Base-by-base conservation (phyloP, 2,888 invertebrate species). In the Apodemia duryi region DNA sequence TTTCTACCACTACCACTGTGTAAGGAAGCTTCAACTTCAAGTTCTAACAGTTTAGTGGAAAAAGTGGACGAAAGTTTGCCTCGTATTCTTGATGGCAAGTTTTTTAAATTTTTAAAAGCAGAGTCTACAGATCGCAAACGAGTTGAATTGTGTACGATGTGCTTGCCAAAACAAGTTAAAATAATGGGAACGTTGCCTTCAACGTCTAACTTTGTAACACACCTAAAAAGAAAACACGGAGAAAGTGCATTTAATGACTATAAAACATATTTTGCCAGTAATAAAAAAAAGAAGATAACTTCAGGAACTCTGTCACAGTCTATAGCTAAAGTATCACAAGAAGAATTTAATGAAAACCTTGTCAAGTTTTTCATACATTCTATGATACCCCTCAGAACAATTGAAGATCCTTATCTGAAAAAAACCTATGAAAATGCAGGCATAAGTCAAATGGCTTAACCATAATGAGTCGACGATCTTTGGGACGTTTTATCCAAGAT, bases 141-240 rank as follows among this genome's bases (percentile, higher is more conserved):
- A 62, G 65, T 65, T 38, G 67, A 43, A 46, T 41, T 63, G 38
- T 67, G 67, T 63, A 28, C n/a, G 29, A 61, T 49, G 13, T 65
- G 65, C 49, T 63, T 9, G 49, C 67, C 67, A 63, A 67, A 69
- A 64, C 49, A 64, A 63, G 64, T 67, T 11, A 67, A 61, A 69
- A 66, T 67, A 52, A 46, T 35, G 41, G 68, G 68, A 62, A 65
- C 64, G 63, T 49, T 66, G 32, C 62, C 65, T 66, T 66, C 61
- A 5, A 67, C 67, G 57, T 69, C 69, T 11, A 66, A 68, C 63
- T 68, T 68, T 66, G 63, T 66, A 38, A 68, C 62, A 52, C 66
- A 68, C 41, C 68, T 68, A 21, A 66, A 68, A 64, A 61, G 68
- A 66, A 68, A 29, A 65, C 68, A 68, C 28, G 66, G 66, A 49